Evolutionary conservation across 1,140 invertebrate species (phyloP).

Genomic region (Sarcophaga bullata): DNA sequence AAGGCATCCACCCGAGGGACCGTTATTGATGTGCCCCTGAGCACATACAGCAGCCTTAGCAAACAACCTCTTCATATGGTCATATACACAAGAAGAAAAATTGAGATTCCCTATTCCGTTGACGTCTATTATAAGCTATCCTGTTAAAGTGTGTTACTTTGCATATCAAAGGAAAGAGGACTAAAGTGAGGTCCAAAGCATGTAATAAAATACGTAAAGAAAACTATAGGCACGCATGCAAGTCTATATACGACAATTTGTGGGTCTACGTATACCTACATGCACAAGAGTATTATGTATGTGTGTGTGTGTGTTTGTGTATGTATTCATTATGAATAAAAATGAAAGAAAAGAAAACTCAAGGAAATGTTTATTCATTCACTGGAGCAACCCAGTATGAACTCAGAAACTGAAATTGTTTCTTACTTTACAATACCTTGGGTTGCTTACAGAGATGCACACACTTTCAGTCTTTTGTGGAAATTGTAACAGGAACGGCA

Average conservation of each 20-base stretch:
- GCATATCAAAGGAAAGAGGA: too few species aligned
- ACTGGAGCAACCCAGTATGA: not conserved
- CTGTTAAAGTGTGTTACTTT: too few species aligned
- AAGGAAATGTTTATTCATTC: slow-evolving; percentile 35
- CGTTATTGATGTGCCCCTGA: too few species aligned
- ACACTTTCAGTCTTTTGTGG: not conserved
- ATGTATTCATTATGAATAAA: not conserved
- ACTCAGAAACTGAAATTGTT: not conserved
- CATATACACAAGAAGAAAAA: too few species aligned
- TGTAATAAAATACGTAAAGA: too few species aligned
- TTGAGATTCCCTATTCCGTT: too few species aligned
- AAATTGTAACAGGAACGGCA: not conserved
- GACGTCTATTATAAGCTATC: too few species aligned
- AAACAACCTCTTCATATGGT: too few species aligned
- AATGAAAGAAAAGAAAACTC: slow-evolving; percentile 28
- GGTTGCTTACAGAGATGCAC: not conserved
- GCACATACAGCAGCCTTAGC: too few species aligned
- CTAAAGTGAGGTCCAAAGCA: too few species aligned
- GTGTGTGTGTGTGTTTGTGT: not conserved
- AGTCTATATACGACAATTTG: not conserved
- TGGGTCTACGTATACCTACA: not conserved
- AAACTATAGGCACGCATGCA: not conserved
- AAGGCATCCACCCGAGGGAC: too few species aligned
- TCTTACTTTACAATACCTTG: not conserved
- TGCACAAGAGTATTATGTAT: not conserved